Evolutionary conservation across 1,140 invertebrate species (phyloP).

Genomic region (Catajapyx aquilonaris): DNA sequence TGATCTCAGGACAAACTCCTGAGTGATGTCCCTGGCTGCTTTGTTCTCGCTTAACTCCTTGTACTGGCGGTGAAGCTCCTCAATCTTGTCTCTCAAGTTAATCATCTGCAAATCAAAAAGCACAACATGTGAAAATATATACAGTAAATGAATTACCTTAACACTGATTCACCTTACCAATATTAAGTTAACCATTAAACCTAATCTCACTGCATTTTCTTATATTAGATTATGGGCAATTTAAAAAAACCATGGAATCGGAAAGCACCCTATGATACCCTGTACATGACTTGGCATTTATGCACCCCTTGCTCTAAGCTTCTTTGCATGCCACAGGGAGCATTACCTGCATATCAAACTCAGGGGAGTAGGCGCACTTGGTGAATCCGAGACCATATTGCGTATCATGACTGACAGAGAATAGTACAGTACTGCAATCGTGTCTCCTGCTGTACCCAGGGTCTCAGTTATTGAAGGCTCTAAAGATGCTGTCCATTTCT

Average conservation of each 20-base stretch:
- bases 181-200: neutral
- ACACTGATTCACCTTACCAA: neutral
- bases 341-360: too few relatives aligned
- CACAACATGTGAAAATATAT: neutral
- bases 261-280: neutral
- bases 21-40: conserved; percentile 43
- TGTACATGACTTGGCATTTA: neutral
- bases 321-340: too few relatives aligned
- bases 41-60: conserved; percentile 40
- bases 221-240: neutral
- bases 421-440: too few relatives aligned
- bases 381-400: too few relatives aligned
- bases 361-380: too few relatives aligned
- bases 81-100: conserved; percentile 38
- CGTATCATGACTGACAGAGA: too few relatives aligned
- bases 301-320: too few relatives aligned
- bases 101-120: conserved; percentile 31
- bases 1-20: conserved; percentile 70
- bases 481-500: too few relatives aligned
- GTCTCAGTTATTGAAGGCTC: too few relatives aligned
- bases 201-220: neutral
- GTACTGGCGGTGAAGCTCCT: conserved; percentile 42
- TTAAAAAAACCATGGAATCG: neutral
- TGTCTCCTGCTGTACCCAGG: too few relatives aligned
- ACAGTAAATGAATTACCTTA: neutral